Base-by-base conservation (phyloP, 1,140 invertebrate species). In the Heliconius nattereri region DNA sequence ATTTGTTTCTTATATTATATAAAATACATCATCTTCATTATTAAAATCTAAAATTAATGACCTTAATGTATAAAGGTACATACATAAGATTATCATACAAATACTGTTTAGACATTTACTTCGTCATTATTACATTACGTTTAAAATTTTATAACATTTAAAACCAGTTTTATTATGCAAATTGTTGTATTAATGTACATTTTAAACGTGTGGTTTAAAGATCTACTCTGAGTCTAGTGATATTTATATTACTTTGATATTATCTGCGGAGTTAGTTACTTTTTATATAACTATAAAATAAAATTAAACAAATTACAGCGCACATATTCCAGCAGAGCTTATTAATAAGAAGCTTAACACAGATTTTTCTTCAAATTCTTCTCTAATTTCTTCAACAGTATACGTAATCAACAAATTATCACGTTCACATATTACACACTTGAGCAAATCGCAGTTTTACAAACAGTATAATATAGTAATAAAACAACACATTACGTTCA, bases 391-490 rank as follows among this genome's bases (percentile, higher is more conserved):
- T 11, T 23, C 54, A 60, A 60, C 11, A 60, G 8, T 60, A 11
- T 13, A n/a, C 8, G 1, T 52, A 52, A 52, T 20, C 13, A 45
- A 45, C 0, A 20, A 6, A n/a, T 57, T n/a, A 8, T 9, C n/a
- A n/a, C 54, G 54, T 57, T 66, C 60, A 66, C 23, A 13, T 16
- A 29, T 29, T 23, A 13, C 9, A 66, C 60, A 66, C 26, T 81
- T 78, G 80, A 81, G 79, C 79, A 81, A 80, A 72, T 79, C 20
- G 35, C 60, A 81, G 80, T 75, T 35, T 78, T 49, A 71, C 74
- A 85, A 71, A 66, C 60, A 77, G 82, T 81, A 11, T 19, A 8
- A 60, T 49, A 66, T 29, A 66, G 13, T 37, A 35, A 23, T 11
- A 26, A 37, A 20, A 26, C 40, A 71, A 70, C 35, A 70, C 26